Percentiles rank a stretch among this genome's conserved stretches.
Conservation (phyloP, 2,113 vertebrate genomes). For the Ceratotherium simum region DNA sequence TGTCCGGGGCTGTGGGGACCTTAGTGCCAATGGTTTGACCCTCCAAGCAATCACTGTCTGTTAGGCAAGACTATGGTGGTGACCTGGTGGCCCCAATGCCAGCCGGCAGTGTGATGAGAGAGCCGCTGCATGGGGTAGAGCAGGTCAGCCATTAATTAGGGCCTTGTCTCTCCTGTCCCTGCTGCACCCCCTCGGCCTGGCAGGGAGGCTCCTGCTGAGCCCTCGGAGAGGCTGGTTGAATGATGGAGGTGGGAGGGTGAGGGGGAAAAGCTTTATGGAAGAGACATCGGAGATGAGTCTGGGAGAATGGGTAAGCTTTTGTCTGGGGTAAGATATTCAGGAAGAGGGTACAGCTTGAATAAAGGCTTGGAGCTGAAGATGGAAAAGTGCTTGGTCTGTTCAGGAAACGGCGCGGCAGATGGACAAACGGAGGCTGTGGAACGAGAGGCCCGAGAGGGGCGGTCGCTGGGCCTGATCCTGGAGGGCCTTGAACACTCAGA, state of each 20-base stretch:
- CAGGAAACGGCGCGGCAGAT: not conserved
- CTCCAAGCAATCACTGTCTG: not conserved
- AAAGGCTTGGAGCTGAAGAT: not conserved
- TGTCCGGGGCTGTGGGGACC: not conserved
- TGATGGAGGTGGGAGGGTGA: not conserved
- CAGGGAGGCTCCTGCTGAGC: not conserved
- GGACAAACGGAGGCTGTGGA: not conserved
- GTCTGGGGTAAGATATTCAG: not conserved
- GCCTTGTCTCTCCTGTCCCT: not conserved
- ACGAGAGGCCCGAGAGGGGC: not conserved
- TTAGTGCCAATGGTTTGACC: not conserved
- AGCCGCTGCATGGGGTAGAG: not conserved
- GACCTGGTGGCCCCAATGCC: not conserved
- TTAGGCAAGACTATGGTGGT: not conserved
- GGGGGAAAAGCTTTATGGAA: not conserved
- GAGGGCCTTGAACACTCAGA: not conserved
- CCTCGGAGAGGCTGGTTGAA: not conserved
- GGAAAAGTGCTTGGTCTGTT: not conserved
- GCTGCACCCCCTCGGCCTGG: not conserved
- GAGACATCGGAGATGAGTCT: not conserved
- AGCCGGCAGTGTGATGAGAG: no score
- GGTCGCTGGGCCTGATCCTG: not conserved
- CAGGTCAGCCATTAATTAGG: not conserved
- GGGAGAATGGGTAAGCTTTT: not conserved
- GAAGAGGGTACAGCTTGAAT: not conserved